These are phyloP conservation scores for Coturnix japonica DNA, from an alignment of 2,113 vertebrate genomes.

Conservation along the genomic window DNA sequence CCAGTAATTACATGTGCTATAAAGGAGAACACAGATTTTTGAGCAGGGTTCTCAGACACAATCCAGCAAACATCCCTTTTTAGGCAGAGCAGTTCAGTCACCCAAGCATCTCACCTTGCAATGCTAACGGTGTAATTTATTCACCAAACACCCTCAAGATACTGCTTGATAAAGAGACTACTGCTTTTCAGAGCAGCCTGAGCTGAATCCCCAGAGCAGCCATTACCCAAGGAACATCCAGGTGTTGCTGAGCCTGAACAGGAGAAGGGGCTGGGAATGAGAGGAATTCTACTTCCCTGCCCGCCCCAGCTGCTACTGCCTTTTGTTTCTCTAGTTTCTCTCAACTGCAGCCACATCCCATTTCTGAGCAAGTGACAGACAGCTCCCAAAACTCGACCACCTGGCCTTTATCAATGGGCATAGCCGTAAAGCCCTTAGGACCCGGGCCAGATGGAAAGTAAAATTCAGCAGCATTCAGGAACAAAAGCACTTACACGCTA, in stretches of 20 bases:
- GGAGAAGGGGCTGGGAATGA: slow-evolving; percentile 81
- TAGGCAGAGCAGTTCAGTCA: not conserved
- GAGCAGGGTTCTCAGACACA: not conserved
- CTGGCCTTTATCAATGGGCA: slow-evolving; percentile 83
- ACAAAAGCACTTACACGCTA: slow-evolving; percentile 41
- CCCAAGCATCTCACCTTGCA: not conserved
- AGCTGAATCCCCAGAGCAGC: slow-evolving; percentile 43
- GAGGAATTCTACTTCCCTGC: slow-evolving; percentile 82
- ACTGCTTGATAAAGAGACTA: not conserved
- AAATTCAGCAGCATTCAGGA: slow-evolving; percentile 77
- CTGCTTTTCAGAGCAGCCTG: not conserved
- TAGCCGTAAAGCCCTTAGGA: slow-evolving; percentile 74
- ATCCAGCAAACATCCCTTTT: not conserved
- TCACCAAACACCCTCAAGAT: not conserved
- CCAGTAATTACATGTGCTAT: not conserved
- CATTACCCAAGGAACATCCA: slow-evolving; percentile 60
- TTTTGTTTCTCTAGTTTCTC: slow-evolving; percentile 72
- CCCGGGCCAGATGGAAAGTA: slow-evolving; percentile 84
- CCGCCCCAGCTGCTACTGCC: slow-evolving; percentile 80
- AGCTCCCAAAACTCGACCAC: slow-evolving; percentile 87
- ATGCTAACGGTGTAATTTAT: accelerated
- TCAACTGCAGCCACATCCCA: slow-evolving; percentile 58
- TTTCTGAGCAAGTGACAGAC: slow-evolving; percentile 85
- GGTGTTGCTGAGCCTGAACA: slow-evolving; percentile 82
- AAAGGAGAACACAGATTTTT: not conserved